Evolutionary conservation across 2,888 invertebrate genomes (phyloP), one percentile per base, ranked within the genome.

Genomic region (Limnephilus lunatus): DNA sequence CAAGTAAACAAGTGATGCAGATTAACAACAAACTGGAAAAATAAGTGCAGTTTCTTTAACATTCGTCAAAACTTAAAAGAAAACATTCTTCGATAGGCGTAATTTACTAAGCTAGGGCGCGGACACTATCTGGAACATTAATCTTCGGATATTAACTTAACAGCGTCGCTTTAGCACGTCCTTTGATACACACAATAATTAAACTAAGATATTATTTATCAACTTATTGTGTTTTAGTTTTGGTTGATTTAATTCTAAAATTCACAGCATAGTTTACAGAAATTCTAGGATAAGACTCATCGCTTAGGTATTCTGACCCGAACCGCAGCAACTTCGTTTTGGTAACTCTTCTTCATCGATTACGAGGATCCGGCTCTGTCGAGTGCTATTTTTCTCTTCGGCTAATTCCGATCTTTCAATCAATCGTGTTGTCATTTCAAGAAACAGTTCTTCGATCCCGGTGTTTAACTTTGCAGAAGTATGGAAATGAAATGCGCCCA

Each of bases 401-500:
- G 94, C 95, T 39, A 95, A 94, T 87, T 96, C 95, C 89, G 94
- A 94, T 89, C 94, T 95, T 44, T 95, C 95, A 44, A 98, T 97
- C 97, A 98, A 98, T 94, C 97, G 97, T 94, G 97, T 97, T 81
- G 98, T 98, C 92, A 99, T 95, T 94, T 98, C 97, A 88, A 99
- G 95, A 95, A 99, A 99, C 94, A 99, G 96, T 93, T 99, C 99
- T 95, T 99, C 98, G 9, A 99, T 98, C 53, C 99, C 99, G 95
- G 98, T 97, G 95, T 99, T 99, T 92, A 97, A 95, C 95, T 99
- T 99, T 0, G 99, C 99, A 53, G 99, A 99, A 68, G 99, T 99
- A 95, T 98, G 98, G 95, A 97, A 98, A 95, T 99, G 99, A 94
- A 97, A 97, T 1, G 99, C 99, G 91, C 99, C 99, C 11, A 99